Evolutionary conservation across 64 coral and sea anemone species (phyloP).

Genomic region (Pocillopora damicornis): DNA sequence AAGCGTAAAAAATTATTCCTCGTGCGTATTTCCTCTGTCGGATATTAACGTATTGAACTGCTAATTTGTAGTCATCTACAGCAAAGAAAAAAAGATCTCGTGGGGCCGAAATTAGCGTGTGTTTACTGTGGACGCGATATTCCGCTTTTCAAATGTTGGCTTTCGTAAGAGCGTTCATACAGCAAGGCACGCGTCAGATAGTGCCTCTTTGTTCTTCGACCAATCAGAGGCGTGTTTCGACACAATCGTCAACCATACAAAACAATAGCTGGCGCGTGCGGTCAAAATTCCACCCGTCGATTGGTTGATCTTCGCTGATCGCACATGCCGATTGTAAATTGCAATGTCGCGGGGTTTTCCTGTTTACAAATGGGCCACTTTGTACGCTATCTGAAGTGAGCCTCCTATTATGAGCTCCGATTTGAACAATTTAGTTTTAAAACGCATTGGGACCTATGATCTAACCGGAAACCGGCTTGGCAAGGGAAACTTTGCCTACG

Average conservation of each 20-base stretch:
- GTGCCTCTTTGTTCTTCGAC: constrained; percentile 72
- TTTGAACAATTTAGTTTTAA: constrained; percentile 58
- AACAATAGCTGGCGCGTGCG: constrained; percentile 94
- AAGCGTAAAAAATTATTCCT: constrained; percentile 20
- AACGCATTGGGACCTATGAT: constrained; percentile 87
- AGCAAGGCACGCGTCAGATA: constrained; percentile 81
- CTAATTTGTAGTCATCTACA: constrained; percentile 60
- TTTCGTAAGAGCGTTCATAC: constrained; percentile 31
- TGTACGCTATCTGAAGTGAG: constrained; percentile 25
- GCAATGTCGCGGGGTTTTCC: constrained; percentile 39
- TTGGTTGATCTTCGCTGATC: constrained; percentile 61
- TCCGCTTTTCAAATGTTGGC: constrained; percentile 45
- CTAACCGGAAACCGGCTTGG: constrained; percentile 68
- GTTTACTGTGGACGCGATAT: constrained; percentile 28
- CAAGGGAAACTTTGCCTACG: constrained; percentile 86
- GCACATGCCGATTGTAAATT: constrained; percentile 82
- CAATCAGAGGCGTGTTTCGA: constrained; percentile 67
- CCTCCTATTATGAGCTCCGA: constrained; percentile 60
- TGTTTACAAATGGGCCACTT: constrained; percentile 61
- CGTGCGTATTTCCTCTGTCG: constrained; percentile 40
- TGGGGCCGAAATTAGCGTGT: constrained; percentile 41
- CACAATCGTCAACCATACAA: constrained; percentile 67
- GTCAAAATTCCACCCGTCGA: constrained; percentile 58
- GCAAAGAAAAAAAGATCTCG: constrained; percentile 49
- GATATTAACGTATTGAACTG: constrained; percentile 54